Percentiles rank a stretch among this genome's conserved stretches.
phyloP scores from a whole-genome alignment of 2,797 vertebrate genomes.

The Phoxinus dragarum region DNA sequence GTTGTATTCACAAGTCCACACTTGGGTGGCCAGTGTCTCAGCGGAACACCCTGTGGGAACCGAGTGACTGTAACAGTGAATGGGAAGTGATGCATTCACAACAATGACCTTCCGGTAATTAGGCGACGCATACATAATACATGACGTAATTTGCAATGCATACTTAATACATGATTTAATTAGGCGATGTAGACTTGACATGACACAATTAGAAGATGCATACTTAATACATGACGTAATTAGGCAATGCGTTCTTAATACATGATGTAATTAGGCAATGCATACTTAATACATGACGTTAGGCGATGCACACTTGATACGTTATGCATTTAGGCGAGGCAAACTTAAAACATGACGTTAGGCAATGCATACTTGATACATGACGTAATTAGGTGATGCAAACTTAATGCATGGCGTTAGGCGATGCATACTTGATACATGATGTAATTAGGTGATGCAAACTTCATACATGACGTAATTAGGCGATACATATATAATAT shows the following conservation, averaged over 20 bases:
- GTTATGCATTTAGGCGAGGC: neutral
- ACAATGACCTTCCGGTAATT: neutral
- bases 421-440: neutral
- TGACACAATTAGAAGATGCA: neutral
- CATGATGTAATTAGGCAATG: accelerated
- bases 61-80: neutral
- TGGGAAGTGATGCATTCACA: neutral
- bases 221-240: neutral
- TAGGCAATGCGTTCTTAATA: neutral
- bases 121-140: neutral
- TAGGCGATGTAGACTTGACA: neutral
- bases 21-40: conserved; percentile 34
- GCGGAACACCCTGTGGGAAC: conserved; percentile 1
- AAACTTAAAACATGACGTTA: accelerated
- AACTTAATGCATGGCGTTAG: accelerated
- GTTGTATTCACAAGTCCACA: neutral
- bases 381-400: accelerated
- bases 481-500: neutral
- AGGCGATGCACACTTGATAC: too few species aligned
- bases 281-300: neutral
- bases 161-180: neutral
- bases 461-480: neutral
- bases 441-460: neutral
- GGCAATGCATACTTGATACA: neutral
- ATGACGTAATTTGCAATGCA: neutral